Conservation (phyloP, 2,113 vertebrate genomes). For the Labeo catla region DNA sequence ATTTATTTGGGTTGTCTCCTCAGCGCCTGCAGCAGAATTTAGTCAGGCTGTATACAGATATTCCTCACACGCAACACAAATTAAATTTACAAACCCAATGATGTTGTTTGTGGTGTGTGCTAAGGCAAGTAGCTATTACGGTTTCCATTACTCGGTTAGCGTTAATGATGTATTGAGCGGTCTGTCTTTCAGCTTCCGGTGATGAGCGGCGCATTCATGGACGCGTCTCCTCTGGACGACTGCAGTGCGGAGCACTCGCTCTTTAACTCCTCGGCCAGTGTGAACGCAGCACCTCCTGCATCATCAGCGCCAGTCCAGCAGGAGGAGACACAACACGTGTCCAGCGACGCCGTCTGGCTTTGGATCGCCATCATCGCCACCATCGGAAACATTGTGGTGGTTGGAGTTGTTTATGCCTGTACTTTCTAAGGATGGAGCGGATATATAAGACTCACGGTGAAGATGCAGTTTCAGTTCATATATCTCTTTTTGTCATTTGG, state of each 20-base stretch:
- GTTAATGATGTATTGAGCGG: background rate
- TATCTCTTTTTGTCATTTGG: background rate
- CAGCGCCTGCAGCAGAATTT: background rate
- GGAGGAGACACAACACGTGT: conserved; percentile 86
- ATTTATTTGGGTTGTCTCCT: background rate
- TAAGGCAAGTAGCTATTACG: background rate
- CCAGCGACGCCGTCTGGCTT: conserved; percentile 92
- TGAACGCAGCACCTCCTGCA: conserved; percentile 80
- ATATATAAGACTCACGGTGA: background rate
- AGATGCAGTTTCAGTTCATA: too few species aligned
- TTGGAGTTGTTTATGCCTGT: conserved; percentile 95
- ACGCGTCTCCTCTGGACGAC: conserved; percentile 94
- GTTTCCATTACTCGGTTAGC: background rate
- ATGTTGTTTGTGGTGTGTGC: background rate
- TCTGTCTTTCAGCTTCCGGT: conserved; percentile 87
- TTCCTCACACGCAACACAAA: background rate
- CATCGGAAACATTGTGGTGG: conserved; percentile 97
- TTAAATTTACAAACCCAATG: background rate
- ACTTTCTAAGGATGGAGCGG: conserved; percentile 83
- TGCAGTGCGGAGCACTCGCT: conserved; percentile 94
- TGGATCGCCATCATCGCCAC: conserved; percentile 98
- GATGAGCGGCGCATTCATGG: conserved; percentile 98
- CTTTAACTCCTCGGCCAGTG: conserved; percentile 93
- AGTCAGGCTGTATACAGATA: background rate
- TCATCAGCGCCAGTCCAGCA: conserved; percentile 76